Conservation (phyloP, 2,113 vertebrate genomes). For the Phaethon lepturus region DNA sequence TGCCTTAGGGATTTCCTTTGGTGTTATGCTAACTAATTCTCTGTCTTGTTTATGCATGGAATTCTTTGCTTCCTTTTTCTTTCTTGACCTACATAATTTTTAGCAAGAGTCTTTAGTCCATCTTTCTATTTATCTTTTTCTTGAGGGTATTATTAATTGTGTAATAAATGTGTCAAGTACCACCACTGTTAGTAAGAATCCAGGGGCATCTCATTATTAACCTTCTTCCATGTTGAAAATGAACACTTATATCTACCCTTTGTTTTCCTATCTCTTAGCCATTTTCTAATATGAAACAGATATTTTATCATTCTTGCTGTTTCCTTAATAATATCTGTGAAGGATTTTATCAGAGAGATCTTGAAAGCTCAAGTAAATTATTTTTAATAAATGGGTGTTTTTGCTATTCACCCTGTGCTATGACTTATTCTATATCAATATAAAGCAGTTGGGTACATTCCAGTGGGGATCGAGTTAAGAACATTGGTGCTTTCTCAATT, state of each 20-base stretch:
- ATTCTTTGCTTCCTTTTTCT: neutral
- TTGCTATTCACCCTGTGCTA: neutral
- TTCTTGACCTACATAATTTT: neutral
- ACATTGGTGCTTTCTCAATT: neutral
- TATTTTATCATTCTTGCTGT: neutral
- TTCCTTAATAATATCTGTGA: conserved; percentile 22
- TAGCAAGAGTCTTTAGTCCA: neutral
- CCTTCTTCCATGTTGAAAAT: conserved; percentile 30
- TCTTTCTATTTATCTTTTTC: neutral
- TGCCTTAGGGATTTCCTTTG: neutral
- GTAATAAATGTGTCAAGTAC: conserved; percentile 34
- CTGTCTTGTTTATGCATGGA: neutral
- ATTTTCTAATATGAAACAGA: conserved; percentile 13
- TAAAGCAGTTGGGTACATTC: neutral
- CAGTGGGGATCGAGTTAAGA: neutral
- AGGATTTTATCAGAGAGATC: conserved; percentile 30
- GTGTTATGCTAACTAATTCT: neutral
- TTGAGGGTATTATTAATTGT: neutral
- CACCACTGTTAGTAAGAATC: neutral
- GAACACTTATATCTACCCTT: neutral
- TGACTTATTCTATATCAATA: neutral
- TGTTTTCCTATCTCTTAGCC: neutral
- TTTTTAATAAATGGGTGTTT: neutral
- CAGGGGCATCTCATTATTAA: conserved; percentile 40
- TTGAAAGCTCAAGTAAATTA: conserved; percentile 2